Conservation (phyloP, 2,113 vertebrate species). For the Spermophilus dauricus region DNA sequence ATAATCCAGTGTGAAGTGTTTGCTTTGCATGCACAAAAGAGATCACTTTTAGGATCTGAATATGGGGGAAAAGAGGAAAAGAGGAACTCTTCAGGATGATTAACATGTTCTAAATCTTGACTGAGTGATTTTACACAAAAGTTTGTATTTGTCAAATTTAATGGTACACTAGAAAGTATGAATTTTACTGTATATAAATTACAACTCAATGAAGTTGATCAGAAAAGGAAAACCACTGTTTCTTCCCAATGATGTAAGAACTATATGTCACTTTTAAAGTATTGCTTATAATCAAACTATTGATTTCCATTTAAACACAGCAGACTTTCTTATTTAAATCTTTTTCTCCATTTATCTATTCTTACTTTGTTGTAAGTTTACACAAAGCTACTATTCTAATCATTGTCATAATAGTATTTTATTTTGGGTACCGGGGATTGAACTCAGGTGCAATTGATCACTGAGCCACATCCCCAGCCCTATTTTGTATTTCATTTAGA, state of each 20-base stretch:
- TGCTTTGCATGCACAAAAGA: neutral
- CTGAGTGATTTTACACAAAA: neutral
- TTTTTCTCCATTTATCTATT: neutral
- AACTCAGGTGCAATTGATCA: too few species aligned
- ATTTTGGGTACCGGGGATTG: too few species aligned
- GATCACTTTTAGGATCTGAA: neutral
- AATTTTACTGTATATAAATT: neutral
- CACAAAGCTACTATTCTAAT: neutral
- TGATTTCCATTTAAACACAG: slow-evolving; percentile 16
- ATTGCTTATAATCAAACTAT: neutral
- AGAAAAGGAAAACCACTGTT: neutral
- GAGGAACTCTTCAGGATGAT: neutral
- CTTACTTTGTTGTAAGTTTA: neutral
- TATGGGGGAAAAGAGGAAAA: too few species aligned
- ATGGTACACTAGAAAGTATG: neutral
- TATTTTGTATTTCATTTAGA: too few species aligned
- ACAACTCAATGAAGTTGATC: neutral
- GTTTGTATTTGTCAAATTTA: neutral
- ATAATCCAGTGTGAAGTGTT: neutral
- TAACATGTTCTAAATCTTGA: neutral
- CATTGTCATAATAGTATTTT: neutral
- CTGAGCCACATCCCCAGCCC: too few species aligned
- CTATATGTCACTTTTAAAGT: neutral
- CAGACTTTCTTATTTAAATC: neutral
- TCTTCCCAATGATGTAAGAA: neutral